Conservation (phyloP, 2,888 invertebrate genomes). For the Papilio gigon region DNA sequence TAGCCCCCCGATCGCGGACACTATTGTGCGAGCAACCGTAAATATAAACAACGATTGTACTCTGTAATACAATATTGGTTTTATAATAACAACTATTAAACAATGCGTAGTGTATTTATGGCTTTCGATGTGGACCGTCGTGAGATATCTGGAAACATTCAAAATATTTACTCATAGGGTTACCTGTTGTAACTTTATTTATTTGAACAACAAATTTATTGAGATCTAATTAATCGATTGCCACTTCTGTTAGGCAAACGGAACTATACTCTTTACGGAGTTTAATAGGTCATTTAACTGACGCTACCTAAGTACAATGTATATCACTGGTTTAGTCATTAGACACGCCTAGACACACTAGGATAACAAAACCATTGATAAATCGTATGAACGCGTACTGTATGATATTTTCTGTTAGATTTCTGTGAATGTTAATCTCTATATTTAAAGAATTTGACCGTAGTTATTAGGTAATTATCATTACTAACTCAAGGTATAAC, state of each 20-base stretch:
- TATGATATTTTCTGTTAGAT: background rate
- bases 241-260: background rate
- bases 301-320: background rate
- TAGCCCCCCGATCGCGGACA: constrained; percentile 70
- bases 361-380: background rate
- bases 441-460: background rate
- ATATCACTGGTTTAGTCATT: background rate
- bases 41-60: constrained; percentile 70
- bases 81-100: constrained; percentile 66
- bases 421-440: background rate
- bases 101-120: constrained; percentile 73
- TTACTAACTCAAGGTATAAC: background rate
- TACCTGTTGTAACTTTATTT: background rate
- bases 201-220: background rate
- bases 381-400: background rate
- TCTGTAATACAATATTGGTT: constrained; percentile 62
- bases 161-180: background rate
- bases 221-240: background rate
- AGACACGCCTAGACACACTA: no score
- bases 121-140: constrained; percentile 39
- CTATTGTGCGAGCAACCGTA: constrained; percentile 70
- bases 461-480: background rate
- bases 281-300: background rate
- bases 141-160: constrained; percentile 32
- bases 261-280: background rate